Percentiles rank a stretch among this genome's conserved stretches.
These are phyloP conservation scores for Hippocampus kuda DNA, from an alignment of 2,797 vertebrate genomes.

Conservation along the genomic window DNA sequence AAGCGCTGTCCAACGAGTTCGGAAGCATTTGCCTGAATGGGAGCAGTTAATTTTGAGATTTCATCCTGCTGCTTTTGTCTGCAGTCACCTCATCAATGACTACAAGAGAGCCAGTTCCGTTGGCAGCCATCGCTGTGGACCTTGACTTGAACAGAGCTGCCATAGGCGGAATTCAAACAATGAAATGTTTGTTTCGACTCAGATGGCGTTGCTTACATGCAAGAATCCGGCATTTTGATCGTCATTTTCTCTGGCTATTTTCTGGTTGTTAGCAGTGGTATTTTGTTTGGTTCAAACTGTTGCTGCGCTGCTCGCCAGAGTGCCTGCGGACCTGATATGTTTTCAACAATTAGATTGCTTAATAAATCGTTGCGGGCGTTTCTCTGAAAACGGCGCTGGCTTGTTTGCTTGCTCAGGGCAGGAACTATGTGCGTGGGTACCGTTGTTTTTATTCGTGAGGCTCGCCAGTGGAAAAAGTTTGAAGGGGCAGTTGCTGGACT, in stretches of 20 bases:
- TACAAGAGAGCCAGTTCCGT: too few relatives aligned
- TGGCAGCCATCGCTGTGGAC: not conserved
- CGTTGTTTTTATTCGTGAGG: not conserved
- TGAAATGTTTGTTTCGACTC: not conserved
- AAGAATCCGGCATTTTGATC: not conserved
- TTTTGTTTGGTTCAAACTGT: not conserved
- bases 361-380: constrained; percentile 32
- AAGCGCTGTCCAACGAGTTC: constrained; percentile 11
- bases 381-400: constrained; percentile 34
- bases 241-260: not conserved
- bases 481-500: not conserved
- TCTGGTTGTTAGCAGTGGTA: not conserved
- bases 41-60: not conserved
- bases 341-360: constrained; percentile 37
- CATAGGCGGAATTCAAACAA: not conserved
- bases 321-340: constrained; percentile 16
- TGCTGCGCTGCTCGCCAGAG: constrained; percentile 9
- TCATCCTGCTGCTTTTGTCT: not conserved
- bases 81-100: too few relatives aligned
- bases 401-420: constrained; percentile 10
- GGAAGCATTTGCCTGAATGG: constrained; percentile 1
- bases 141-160: not conserved
- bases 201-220: not conserved
- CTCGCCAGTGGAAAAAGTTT: not conserved
- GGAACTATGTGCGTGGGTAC: not conserved